Base-by-base conservation (phyloP, 30 jellyfish, hydroid and myxozoan genomes). In the Haliclystus octoradiatus region DNA sequence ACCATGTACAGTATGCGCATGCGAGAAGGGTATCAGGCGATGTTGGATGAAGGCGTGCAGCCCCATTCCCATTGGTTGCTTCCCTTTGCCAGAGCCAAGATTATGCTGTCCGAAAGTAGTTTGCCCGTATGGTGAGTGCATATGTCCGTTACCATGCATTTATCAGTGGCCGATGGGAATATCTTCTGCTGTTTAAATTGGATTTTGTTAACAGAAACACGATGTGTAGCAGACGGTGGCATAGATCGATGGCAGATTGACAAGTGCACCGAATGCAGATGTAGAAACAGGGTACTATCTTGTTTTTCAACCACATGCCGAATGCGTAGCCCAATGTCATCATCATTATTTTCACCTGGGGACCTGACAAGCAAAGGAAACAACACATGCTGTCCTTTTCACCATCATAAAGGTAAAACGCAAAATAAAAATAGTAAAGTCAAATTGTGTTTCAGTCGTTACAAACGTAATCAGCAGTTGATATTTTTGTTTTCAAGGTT, bases 101-200 rank as follows among this genome's bases (percentile, higher is more conserved):
- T 22, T 19, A 25, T 64, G 73, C 73, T 64, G 73, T 31, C 73
- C 73, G 5, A 64, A 31, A 29, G 73, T 64, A 12, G 73, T 64
- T 13, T 64, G 73, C 65, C 73, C 73, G 3, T 64, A 22, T 24
- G 73, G 73, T 64, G 5, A 15, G 73, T 29, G 5, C 9, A 40
- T 40, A n/a, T n/a, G n/a, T n/a, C n/a, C n/a, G n/a, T n/a, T n/a
- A n/a, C n/a, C n/a, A n/a, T n/a, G n/a, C n/a, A n/a, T n/a, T n/a
- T n/a, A n/a, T n/a, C n/a, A n/a, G n/a, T n/a, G n/a, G n/a, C n/a
- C n/a, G n/a, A n/a, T n/a, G n/a, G n/a, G n/a, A n/a, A n/a, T n/a
- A n/a, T n/a, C n/a, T n/a, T n/a, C n/a, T n/a, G n/a, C n/a, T 40
- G 57, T 19, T 9, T 5, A 40, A 40, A 5, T 40, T 40, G 9